Base-by-base conservation (phyloP, 2,888 invertebrate species). In the Agrotis puta region DNA sequence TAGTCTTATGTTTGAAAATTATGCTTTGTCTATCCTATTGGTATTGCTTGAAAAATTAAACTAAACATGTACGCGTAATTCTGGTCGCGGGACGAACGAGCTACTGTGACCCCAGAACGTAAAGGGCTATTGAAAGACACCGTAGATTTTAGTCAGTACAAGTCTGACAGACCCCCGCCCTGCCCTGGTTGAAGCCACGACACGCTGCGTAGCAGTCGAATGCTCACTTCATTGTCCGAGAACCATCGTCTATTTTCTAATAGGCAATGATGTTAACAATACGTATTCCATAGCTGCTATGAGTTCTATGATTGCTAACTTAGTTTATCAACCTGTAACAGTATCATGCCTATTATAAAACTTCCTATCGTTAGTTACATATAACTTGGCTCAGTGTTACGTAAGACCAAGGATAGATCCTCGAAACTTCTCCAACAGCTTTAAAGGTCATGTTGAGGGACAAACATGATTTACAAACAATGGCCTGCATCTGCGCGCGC, bases 391-490 rank as follows among this genome's bases (percentile, higher is more conserved):
- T 54, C 13, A 51, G 20, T 63, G 62, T 70, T 81, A 64, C 57
- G 78, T 54, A 81, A 79, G 63, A 61, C 51, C 47, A 50, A 51
- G 50, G 56, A 54, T 61, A 70, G 50, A 51, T 65, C 66, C 59
- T 56, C 33, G n/a, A 59, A 70, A 62, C 59, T 73, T 70, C 70
- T 61, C 79, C 74, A 64, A 73, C 58, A 85, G 77, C 76, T 61
- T 45, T 69, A 88, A 89, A 90, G 89, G 91, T 91, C 89, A 91
- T 79, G 85, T 85, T 85, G 86, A 83, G 79, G 76, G 83, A 85
- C 76, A 74, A 75, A 77, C 83, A 86, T 87, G 90, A 92, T 93
- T 92, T 92, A 92, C 91, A 92, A 94, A 95, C 92, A 94, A 91
- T 90, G 83, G 79, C 81, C 79, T 83, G 90, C 89, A 91, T 91